phyloP scores from a whole-genome alignment of 64 coral and sea anemone genomes.

The Porites australiensis region DNA sequence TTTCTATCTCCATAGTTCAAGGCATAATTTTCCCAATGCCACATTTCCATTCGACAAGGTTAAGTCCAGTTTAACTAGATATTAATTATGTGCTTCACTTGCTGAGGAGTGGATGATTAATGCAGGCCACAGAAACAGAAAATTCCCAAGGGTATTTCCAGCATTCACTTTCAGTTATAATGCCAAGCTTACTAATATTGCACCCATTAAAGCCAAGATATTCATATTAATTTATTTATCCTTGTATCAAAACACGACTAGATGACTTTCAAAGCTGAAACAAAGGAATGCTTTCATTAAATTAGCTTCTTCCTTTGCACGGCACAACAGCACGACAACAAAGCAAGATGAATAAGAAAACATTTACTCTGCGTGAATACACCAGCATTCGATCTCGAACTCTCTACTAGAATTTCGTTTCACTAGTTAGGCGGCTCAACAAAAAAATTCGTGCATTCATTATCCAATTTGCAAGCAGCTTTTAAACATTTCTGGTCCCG shows the following conservation, averaged over 20 bases:
- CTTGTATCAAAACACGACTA: conserved; percentile 12
- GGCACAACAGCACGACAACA: not conserved
- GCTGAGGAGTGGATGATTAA: not conserved
- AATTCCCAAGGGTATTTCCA: not conserved
- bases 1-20: not conserved
- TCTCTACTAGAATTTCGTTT: not conserved
- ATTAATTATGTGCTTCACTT: not conserved
- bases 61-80: not conserved
- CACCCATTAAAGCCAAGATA: not conserved
- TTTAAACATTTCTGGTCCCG: not conserved
- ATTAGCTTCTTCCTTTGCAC: not conserved
- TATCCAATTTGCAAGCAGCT: not conserved
- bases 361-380: not conserved
- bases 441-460: not conserved
- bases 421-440: not conserved
- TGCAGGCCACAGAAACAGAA: not conserved
- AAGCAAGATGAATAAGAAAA: not conserved
- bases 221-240: not conserved
- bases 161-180: not conserved
- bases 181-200: not conserved
- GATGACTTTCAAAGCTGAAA: not conserved
- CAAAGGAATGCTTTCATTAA: not conserved
- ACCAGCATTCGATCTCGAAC: not conserved
- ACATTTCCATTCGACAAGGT: not conserved
- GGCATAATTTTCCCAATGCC: not conserved